Conservation (phyloP, 2,888 invertebrate genomes). For the Isotomurus palustris region DNA sequence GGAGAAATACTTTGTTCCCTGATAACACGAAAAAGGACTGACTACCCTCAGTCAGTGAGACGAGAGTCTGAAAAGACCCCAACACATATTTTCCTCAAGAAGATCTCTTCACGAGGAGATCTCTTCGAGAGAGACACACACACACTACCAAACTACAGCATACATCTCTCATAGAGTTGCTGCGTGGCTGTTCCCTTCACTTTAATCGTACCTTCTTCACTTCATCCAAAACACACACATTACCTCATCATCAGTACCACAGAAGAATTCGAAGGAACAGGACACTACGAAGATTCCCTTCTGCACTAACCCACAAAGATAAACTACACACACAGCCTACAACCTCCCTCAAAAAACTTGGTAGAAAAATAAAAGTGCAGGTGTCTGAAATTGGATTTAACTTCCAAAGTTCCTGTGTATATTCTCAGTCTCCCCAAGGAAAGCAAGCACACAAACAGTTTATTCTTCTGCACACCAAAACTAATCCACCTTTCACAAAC, state of each 20-base stretch:
- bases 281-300: not conserved
- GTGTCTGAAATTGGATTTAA: slow-evolving; percentile 41
- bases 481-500: slow-evolving; percentile 10
- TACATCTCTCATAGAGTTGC: too few species aligned
- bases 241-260: not conserved
- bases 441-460: slow-evolving; percentile 17
- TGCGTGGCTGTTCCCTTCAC: too few species aligned
- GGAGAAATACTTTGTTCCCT: too few species aligned
- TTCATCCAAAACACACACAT: not conserved
- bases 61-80: too few species aligned
- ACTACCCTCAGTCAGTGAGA: not conserved
- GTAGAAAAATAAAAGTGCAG: slow-evolving; percentile 37
- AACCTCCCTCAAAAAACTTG: slow-evolving; percentile 6
- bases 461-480: slow-evolving; percentile 14
- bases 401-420: slow-evolving; percentile 38
- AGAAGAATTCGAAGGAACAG: not conserved
- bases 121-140: too few species aligned
- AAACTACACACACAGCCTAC: too few species aligned
- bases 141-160: too few species aligned
- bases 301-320: not conserved
- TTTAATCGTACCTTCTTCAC: not conserved
- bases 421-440: slow-evolving; percentile 1
- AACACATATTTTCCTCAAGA: too few species aligned
- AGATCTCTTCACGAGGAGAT: too few species aligned
- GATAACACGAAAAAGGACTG: slow-evolving; percentile 6